Percentiles rank a stretch among this genome's conserved stretches.
Conservation (phyloP, 1,140 invertebrate genomes). For the Brachionus rubens region DNA sequence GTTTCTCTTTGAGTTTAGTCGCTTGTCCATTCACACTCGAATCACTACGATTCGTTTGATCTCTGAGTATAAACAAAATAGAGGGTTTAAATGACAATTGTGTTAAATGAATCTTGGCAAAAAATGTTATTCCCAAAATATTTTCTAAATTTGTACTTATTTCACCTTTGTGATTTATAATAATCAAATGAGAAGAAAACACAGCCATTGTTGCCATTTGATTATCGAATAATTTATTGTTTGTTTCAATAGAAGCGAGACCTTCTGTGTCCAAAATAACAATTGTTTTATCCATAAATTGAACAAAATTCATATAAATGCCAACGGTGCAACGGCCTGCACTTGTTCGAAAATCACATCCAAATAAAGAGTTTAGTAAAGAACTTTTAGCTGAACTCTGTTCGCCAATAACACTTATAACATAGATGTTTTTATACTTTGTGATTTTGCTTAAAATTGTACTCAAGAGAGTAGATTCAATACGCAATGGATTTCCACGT, state of each 20-base stretch:
- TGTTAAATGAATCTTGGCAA: background rate
- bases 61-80: background rate
- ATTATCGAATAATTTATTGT: background rate
- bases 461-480: background rate
- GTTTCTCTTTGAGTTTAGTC: background rate
- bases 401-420: constrained; percentile 41
- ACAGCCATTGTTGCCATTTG: constrained; percentile 24
- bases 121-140: background rate
- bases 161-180: background rate
- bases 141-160: background rate
- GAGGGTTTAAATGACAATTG: background rate
- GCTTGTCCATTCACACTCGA: constrained; percentile 7
- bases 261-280: constrained; percentile 27
- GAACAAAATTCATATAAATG: constrained; percentile 33
- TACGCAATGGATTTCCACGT: background rate
- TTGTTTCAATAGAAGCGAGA: background rate
- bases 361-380: constrained; percentile 47
- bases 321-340: constrained; percentile 46
- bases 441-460: background rate
- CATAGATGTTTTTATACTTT: background rate
- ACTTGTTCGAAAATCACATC: constrained; percentile 43
- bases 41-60: background rate
- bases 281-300: background rate
- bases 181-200: constrained; percentile 2
- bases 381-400: constrained; percentile 47